These are phyloP conservation scores for Amazona finschi DNA, from an alignment of 2,797 vertebrate species.

Conservation along the genomic window DNA sequence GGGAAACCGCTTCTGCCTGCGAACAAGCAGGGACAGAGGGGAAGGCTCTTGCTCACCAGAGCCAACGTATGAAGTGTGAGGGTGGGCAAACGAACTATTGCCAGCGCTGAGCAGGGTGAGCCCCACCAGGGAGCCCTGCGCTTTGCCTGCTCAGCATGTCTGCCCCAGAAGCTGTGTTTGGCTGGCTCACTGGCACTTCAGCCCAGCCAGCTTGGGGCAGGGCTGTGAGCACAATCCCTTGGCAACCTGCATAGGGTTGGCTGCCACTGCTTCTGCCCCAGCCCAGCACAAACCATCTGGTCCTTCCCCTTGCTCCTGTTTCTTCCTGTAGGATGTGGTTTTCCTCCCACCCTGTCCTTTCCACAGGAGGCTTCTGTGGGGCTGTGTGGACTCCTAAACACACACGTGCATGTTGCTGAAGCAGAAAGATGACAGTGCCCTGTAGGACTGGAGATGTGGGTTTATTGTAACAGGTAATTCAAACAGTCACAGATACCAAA, in stretches of 20 bases:
- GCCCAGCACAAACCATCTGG: accelerated
- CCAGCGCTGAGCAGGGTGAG: not conserved
- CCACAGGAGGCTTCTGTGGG: not conserved
- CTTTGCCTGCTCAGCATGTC: not conserved
- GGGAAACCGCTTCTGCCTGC: accelerated
- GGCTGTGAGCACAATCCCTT: not conserved
- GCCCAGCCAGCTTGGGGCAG: not conserved
- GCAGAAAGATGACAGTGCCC: not conserved
- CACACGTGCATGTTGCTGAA: accelerated
- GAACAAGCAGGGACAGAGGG: not conserved
- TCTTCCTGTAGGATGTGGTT: not conserved
- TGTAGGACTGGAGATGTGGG: conserved; percentile 5
- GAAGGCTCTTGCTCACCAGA: not conserved
- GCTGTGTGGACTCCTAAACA: not conserved
- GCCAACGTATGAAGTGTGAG: accelerated
- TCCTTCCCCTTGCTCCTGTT: not conserved
- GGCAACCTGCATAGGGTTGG: not conserved
- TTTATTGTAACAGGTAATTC: conserved; percentile 66
- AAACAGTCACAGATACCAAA: conserved; percentile 65
- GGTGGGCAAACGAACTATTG: not conserved
- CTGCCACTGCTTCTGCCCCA: not conserved
- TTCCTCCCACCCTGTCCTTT: not conserved
- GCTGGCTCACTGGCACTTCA: not conserved
- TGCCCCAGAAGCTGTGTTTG: not conserved
- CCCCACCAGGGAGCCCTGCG: accelerated